Conservation (phyloP, 2,888 invertebrate species). For the Apodemia hepburni region DNA sequence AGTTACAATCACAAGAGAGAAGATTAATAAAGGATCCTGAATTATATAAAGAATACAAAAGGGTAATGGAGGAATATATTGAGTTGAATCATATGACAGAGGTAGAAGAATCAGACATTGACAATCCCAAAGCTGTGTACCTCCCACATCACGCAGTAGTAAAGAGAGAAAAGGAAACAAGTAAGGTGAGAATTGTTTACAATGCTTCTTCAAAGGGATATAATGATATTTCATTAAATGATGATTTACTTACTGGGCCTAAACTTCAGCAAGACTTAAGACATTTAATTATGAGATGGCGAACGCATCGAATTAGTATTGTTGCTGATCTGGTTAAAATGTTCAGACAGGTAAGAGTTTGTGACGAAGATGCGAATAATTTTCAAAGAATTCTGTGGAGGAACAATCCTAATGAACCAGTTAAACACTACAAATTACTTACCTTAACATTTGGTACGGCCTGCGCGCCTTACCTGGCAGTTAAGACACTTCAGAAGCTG, state of each 20-base stretch:
- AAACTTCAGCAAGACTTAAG: slow-evolving; percentile 2
- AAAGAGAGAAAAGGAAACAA: background rate
- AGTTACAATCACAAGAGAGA: slow-evolving; percentile 27
- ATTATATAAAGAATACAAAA: slow-evolving; percentile 25
- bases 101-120: slow-evolving; percentile 17
- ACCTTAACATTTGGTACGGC: slow-evolving; percentile 71
- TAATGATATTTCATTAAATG: slow-evolving; percentile 1
- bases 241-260: slow-evolving; percentile 4
- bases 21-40: slow-evolving; percentile 22
- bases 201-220: slow-evolving; percentile 8
- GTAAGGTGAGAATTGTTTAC: background rate
- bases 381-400: slow-evolving; percentile 12
- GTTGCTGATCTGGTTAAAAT: slow-evolving; percentile 10
- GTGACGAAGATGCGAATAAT: background rate
- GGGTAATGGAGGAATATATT: slow-evolving; percentile 28
- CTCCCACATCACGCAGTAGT: background rate
- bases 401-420: background rate
- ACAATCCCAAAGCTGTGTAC: slow-evolving; percentile 12
- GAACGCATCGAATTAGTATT: slow-evolving; percentile 5
- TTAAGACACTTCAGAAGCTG: slow-evolving; percentile 29
- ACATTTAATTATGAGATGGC: slow-evolving; percentile 10
- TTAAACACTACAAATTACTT: slow-evolving; percentile 39
- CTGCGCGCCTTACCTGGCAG: slow-evolving; percentile 31
- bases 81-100: slow-evolving; percentile 25
- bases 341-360: background rate